Evolutionary conservation across 2,113 vertebrate species (phyloP).

Genomic region (Sylvia atricapilla): DNA sequence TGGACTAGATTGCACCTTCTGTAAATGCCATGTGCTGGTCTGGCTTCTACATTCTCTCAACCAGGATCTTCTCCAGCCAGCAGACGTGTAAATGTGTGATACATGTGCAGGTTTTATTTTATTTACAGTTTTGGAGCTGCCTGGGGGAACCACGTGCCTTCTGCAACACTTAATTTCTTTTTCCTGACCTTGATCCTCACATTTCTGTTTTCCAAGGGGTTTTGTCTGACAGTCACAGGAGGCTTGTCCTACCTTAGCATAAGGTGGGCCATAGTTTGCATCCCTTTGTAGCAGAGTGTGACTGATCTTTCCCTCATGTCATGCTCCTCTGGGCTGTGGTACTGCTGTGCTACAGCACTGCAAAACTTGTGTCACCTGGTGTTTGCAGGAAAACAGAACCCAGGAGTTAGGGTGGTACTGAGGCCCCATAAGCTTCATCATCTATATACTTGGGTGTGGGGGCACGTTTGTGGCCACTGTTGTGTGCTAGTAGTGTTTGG

Average conservation of each 20-base stretch:
- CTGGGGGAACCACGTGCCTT: neutral
- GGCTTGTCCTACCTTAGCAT: neutral
- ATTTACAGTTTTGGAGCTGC: neutral
- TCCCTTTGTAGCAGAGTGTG: neutral
- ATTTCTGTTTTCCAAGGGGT: neutral
- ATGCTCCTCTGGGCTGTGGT: neutral
- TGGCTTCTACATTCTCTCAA: neutral
- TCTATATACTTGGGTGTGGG: accelerated
- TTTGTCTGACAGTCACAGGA: neutral
- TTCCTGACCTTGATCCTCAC: neutral
- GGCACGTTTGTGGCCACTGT: neutral
- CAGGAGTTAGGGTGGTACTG: neutral
- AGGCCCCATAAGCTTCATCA: neutral
- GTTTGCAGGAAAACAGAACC: neutral
- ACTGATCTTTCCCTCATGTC: neutral
- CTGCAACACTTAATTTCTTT: neutral
- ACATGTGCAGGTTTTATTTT: neutral
- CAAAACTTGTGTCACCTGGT: neutral
- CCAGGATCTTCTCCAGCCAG: neutral
- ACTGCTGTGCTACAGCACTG: neutral
- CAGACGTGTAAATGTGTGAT: accelerated
- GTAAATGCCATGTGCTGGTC: accelerated
- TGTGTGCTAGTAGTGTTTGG: neutral
- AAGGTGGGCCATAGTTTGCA: neutral
- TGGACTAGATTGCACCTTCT: neutral